Conservation (phyloP, 2,113 vertebrate species). For the Hydrolagus affinis region DNA sequence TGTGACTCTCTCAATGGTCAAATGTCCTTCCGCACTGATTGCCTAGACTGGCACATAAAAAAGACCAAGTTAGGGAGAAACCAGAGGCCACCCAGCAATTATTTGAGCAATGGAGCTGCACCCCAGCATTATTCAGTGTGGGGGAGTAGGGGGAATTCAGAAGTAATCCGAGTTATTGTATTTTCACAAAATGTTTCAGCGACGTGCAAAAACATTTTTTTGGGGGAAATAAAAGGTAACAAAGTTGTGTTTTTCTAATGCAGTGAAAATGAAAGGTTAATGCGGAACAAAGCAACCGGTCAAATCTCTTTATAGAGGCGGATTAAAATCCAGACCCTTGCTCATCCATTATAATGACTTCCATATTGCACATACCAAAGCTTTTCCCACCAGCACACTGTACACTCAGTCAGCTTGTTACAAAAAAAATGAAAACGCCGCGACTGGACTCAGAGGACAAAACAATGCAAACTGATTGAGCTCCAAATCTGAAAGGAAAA, state of each 20-base stretch:
- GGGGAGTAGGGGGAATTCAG: too few species aligned
- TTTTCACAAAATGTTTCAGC: too few species aligned
- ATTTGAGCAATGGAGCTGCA: too few species aligned
- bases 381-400: background rate
- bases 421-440: background rate
- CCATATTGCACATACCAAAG: background rate
- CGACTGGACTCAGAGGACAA: background rate
- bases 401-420: background rate
- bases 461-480: background rate
- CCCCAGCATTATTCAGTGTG: too few species aligned
- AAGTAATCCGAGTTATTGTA: too few species aligned
- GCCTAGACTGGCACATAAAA: too few species aligned
- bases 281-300: background rate
- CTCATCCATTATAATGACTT: background rate
- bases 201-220: too few species aligned
- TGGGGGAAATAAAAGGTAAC: too few species aligned
- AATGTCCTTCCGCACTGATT: too few species aligned
- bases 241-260: background rate
- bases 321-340: background rate
- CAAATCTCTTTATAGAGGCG: background rate
- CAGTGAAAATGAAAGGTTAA: background rate
- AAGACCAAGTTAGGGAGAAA: too few species aligned
- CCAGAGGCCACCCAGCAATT: too few species aligned
- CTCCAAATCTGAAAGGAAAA: background rate
- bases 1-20: too few species aligned